Percentiles rank a stretch among this genome's conserved stretches.
Evolutionary conservation across 2,113 vertebrate species (phyloP).

Genomic region (Microtus richardsoni): DNA sequence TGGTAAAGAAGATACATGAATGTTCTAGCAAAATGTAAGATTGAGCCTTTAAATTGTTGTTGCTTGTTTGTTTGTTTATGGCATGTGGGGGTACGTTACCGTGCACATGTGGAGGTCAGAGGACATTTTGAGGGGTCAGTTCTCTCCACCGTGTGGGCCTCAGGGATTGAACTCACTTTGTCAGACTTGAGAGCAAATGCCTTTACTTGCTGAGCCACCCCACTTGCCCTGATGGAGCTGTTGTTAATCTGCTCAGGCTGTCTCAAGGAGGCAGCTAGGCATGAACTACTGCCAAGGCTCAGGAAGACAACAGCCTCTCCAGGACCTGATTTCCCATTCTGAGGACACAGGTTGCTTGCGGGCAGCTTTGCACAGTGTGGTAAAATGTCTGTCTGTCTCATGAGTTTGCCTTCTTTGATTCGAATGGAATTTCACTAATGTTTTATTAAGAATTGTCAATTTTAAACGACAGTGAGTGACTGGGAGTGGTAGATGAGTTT

Average conservation of each 20-base stretch:
- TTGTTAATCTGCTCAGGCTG: not conserved
- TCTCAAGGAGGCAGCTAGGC: not conserved
- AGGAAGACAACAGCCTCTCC: slow-evolving; percentile 59
- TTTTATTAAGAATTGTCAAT: slow-evolving; percentile 34
- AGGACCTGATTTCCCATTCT: slow-evolving; percentile 61
- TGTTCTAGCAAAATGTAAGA: slow-evolving; percentile 31
- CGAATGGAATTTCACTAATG: slow-evolving; percentile 32
- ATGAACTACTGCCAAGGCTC: not conserved
- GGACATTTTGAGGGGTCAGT: not conserved
- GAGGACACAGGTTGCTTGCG: slow-evolving; percentile 78
- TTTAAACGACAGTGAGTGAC: not conserved
- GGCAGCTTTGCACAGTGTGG: slow-evolving; percentile 71
- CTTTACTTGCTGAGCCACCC: not conserved
- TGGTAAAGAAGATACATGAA: slow-evolving; percentile 28
- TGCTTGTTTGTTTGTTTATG: no score
- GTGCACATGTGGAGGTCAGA: not conserved
- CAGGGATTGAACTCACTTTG: not conserved
- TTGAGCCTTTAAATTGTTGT: not conserved
- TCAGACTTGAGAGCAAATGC: not conserved
- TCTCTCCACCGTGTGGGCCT: not conserved
- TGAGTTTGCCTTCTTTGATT: slow-evolving; percentile 26
- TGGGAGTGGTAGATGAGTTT: not conserved
- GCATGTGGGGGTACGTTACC: not conserved
- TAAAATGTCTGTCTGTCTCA: slow-evolving; percentile 6
- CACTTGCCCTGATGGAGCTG: not conserved